Conservation (phyloP, 2,113 vertebrate genomes). For the Haemorhous mexicanus region DNA sequence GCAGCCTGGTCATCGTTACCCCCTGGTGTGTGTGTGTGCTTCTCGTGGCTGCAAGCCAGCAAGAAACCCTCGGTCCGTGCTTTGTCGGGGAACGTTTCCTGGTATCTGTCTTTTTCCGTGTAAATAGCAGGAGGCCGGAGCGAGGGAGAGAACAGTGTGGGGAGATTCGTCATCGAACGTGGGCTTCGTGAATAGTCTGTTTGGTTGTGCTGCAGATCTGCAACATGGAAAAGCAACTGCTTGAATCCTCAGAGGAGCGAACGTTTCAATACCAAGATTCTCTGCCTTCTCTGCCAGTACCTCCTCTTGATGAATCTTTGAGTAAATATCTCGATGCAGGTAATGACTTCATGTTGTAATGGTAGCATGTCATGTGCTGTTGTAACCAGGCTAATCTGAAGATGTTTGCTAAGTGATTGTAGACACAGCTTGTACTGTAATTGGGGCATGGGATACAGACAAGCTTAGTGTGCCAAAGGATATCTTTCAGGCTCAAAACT, state of each 20-base stretch:
- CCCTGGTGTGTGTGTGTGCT: not conserved
- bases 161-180: too few species aligned
- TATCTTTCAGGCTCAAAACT: not conserved
- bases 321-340: slow-evolving; percentile 91
- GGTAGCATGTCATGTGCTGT: rapidly evolving
- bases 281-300: slow-evolving; percentile 88
- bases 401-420: not conserved
- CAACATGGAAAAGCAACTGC: slow-evolving; percentile 83
- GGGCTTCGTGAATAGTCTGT: not conserved
- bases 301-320: slow-evolving; percentile 83
- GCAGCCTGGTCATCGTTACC: not conserved
- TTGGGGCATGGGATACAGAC: too few species aligned
- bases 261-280: slow-evolving; percentile 91
- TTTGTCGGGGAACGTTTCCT: not conserved
- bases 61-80: not conserved
- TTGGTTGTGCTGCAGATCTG: not conserved
- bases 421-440: not conserved
- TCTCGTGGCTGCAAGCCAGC: not conserved
- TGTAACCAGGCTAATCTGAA: not conserved
- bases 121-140: not conserved
- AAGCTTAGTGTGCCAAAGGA: not conserved
- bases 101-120: rapidly evolving
- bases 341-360: slow-evolving; percentile 38
- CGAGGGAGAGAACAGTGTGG: not conserved
- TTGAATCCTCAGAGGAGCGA: slow-evolving; percentile 76